Percentiles rank a stretch among this genome's conserved stretches.
These are phyloP conservation scores for Holotrichia oblita DNA, from an alignment of 1,140 invertebrate genomes.

Conservation along the genomic window DNA sequence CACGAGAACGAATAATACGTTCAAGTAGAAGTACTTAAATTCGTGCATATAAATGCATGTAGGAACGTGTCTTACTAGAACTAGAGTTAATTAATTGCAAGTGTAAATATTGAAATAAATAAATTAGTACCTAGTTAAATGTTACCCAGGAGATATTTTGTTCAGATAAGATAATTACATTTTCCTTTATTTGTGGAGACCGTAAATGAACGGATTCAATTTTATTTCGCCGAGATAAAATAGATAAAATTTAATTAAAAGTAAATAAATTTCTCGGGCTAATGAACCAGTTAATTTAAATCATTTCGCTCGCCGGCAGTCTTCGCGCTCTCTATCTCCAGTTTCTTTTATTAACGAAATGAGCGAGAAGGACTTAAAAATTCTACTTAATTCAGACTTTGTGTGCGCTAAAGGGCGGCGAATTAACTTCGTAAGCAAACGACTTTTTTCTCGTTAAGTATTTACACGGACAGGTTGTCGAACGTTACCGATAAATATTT, in stretches of 20 bases:
- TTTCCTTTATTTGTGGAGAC: constrained; percentile 35
- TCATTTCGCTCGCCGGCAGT: constrained; percentile 26
- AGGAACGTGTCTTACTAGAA: constrained; percentile 15
- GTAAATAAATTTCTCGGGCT: constrained; percentile 41
- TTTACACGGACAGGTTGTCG: constrained; percentile 11
- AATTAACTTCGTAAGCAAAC: constrained; percentile 37
- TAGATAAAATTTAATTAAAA: constrained; percentile 43
- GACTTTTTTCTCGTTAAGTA: constrained; percentile 2
- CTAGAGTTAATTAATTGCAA: constrained; percentile 15
- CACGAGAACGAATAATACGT: no score
- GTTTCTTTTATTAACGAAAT: constrained; percentile 21
- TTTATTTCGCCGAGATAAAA: constrained; percentile 38
- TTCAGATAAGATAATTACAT: constrained; percentile 41
- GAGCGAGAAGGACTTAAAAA: constrained; percentile 26
- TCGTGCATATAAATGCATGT: not conserved
- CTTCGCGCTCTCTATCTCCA: not conserved
- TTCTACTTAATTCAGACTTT: constrained; percentile 31
- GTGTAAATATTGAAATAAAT: constrained; percentile 34
- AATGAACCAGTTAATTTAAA: constrained; percentile 42
- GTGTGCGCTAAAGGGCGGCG: constrained; percentile 15
- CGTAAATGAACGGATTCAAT: constrained; percentile 41
- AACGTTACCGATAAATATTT: not conserved
- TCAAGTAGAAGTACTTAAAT: no score
- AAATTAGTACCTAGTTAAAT: constrained; percentile 19
- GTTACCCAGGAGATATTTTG: constrained; percentile 25